phyloP scores from a whole-genome alignment of 2,888 invertebrate genomes.

The Monoplex corrugatus region DNA sequence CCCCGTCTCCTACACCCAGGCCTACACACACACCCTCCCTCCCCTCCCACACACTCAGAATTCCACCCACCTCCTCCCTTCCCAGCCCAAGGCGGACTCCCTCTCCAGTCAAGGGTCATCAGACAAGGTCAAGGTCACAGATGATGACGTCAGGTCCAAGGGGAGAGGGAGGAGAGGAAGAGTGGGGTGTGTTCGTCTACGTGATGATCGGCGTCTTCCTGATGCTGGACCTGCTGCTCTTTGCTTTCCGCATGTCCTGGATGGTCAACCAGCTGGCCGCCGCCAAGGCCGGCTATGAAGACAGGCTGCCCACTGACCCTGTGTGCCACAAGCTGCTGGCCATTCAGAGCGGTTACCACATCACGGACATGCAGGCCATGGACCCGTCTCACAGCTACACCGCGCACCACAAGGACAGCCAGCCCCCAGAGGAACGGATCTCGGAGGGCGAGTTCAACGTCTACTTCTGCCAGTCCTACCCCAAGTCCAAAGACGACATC shows the following conservation, averaged over 20 bases:
- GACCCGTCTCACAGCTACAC: conserved; percentile 59
- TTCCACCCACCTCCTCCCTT: background rate
- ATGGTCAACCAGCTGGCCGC: conserved; percentile 63
- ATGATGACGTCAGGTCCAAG: background rate
- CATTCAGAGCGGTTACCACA: conserved; percentile 70
- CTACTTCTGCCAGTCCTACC: conserved; percentile 68
- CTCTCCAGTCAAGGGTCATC: background rate
- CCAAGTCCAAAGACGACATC: conserved; percentile 70
- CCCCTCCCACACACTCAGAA: background rate
- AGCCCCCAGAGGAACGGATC: conserved; percentile 65
- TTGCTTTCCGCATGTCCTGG: conserved; percentile 73
- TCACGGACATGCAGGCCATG: conserved; percentile 59
- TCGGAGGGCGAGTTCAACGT: conserved; percentile 67
- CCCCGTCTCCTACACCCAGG: background rate
- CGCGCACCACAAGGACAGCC: conserved; percentile 52
- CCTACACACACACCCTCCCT: background rate
- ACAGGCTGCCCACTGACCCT: conserved; percentile 71
- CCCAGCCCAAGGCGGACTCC: conserved; percentile 5
- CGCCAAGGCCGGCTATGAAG: conserved; percentile 69
- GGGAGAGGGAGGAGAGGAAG: background rate
- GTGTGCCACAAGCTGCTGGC: conserved; percentile 72
- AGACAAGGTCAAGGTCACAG: background rate
- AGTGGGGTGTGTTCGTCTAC: conserved; percentile 56
- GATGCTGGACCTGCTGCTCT: conserved; percentile 68
- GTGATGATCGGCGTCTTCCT: conserved; percentile 72